These are phyloP conservation scores for Asobara japonica DNA, from an alignment of 1,140 invertebrate genomes.

Conservation along the genomic window DNA sequence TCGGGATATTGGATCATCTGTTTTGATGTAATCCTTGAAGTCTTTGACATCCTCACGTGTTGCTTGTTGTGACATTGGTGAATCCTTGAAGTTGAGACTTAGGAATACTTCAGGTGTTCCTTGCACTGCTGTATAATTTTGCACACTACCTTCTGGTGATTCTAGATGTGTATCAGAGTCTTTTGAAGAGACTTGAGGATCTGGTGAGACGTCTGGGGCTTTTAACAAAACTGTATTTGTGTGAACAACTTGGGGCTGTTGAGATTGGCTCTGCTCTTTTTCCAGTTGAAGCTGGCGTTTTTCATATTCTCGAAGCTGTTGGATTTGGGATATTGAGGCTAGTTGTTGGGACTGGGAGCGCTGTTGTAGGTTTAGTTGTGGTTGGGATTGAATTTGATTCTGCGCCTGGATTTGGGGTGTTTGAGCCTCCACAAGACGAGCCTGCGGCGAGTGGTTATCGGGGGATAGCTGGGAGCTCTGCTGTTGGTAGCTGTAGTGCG, in stretches of 20 bases:
- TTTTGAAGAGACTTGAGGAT: constrained; percentile 55
- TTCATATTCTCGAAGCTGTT: constrained; percentile 59
- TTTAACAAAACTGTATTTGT: constrained; percentile 61
- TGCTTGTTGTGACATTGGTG: constrained; percentile 45
- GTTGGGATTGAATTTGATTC: constrained; percentile 64
- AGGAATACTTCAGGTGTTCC: constrained; percentile 60
- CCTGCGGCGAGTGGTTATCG: constrained; percentile 55
- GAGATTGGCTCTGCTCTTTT: constrained; percentile 46
- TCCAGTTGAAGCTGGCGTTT: constrained; percentile 60
- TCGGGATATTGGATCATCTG: constrained; percentile 51
- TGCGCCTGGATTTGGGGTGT: constrained; percentile 60
- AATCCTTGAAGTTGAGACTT: constrained; percentile 60
- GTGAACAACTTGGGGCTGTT: constrained; percentile 51
- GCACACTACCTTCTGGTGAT: constrained; percentile 39
- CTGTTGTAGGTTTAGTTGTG: constrained; percentile 65
- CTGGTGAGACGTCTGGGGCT: constrained; percentile 49
- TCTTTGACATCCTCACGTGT: constrained; percentile 58
- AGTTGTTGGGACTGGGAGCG: constrained; percentile 44
- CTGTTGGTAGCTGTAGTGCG: constrained; percentile 62
- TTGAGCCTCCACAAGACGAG: constrained; percentile 55
- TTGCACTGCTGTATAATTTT: constrained; percentile 59
- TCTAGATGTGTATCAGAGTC: constrained; percentile 55
- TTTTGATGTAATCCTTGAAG: constrained; percentile 56
- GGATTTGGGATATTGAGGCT: constrained; percentile 53
- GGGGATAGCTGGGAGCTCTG: constrained; percentile 59